Evolutionary conservation across 1,140 invertebrate genomes (phyloP).

Genomic region (Leptinotarsa defecta): DNA sequence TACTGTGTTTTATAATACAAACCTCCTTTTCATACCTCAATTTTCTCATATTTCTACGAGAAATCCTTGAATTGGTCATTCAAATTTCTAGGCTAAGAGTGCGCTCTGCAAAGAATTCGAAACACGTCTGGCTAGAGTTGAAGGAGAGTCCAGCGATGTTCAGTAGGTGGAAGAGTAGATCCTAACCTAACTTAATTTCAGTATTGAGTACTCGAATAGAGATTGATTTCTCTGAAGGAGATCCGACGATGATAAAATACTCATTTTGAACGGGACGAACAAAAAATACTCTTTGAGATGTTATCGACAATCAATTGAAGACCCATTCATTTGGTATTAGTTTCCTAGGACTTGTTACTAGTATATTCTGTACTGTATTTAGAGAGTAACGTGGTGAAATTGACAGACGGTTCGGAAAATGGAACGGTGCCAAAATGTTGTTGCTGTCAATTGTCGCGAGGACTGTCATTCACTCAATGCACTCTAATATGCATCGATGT

Average conservation of each 20-base stretch:
- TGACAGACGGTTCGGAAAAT: not conserved
- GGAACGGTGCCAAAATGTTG: not conserved
- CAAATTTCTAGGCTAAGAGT: slow-evolving; percentile 49
- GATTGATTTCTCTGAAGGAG: not conserved
- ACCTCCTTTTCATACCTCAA: too few species aligned
- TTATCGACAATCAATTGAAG: slow-evolving; percentile 33
- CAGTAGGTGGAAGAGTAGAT: slow-evolving; percentile 7
- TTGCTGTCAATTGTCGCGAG: not conserved
- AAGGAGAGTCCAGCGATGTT: slow-evolving; percentile 46
- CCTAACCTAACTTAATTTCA: too few species aligned
- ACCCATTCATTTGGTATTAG: slow-evolving; percentile 36
- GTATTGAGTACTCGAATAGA: too few species aligned
- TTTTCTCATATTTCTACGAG: not conserved
- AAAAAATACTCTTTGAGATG: slow-evolving; percentile 27
- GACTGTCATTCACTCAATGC: not conserved
- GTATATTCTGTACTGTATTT: slow-evolving; percentile 29
- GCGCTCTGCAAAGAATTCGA: slow-evolving; percentile 53
- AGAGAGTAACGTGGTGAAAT: not conserved
- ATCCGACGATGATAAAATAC: slow-evolving; percentile 8
- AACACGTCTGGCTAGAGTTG: slow-evolving; percentile 49
- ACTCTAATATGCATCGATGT: slow-evolving; percentile 36
- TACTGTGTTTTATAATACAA: too few species aligned
- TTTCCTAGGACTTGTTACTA: slow-evolving; percentile 36
- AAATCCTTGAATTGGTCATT: not conserved
- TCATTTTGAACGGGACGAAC: slow-evolving; percentile 15